Conservation (phyloP, 2,888 invertebrate species). For the Lasioglossum marginatum region DNA sequence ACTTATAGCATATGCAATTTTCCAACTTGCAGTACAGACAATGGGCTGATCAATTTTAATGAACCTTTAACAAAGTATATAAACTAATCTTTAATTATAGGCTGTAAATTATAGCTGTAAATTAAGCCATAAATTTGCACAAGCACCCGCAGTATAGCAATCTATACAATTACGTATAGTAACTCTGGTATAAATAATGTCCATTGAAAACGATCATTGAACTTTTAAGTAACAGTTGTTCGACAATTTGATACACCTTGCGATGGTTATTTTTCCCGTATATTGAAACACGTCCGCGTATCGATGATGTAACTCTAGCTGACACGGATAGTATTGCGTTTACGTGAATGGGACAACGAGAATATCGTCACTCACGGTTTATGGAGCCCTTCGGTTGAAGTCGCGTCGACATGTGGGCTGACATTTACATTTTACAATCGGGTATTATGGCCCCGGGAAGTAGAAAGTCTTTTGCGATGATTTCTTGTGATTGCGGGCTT, state of each 20-base stretch:
- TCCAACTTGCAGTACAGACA: neutral
- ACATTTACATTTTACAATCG: conserved; percentile 49
- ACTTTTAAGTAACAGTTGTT: neutral
- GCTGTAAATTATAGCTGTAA: too few relatives aligned
- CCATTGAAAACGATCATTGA: neutral
- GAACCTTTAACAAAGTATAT: neutral
- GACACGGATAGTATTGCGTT: conserved; percentile 22
- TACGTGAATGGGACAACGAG: conserved; percentile 16
- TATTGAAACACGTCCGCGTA: neutral
- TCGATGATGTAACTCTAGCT: neutral
- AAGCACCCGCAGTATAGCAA: neutral
- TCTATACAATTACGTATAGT: neutral
- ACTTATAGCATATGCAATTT: neutral
- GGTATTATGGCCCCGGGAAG: conserved; percentile 22
- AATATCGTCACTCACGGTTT: conserved; percentile 34
- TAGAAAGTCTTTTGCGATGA: conserved; percentile 50
- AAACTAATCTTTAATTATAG: neutral
- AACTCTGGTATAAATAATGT: neutral
- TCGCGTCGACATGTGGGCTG: conserved; percentile 44
- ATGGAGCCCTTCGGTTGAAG: conserved; percentile 33
- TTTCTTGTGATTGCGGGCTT: conserved; percentile 26
- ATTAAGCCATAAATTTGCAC: neutral
- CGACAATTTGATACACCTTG: neutral
- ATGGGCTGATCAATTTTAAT: neutral
- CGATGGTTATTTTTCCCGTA: neutral